Base-by-base conservation (phyloP, 2,797 vertebrate species). In the Ctenosaura bakeri region DNA sequence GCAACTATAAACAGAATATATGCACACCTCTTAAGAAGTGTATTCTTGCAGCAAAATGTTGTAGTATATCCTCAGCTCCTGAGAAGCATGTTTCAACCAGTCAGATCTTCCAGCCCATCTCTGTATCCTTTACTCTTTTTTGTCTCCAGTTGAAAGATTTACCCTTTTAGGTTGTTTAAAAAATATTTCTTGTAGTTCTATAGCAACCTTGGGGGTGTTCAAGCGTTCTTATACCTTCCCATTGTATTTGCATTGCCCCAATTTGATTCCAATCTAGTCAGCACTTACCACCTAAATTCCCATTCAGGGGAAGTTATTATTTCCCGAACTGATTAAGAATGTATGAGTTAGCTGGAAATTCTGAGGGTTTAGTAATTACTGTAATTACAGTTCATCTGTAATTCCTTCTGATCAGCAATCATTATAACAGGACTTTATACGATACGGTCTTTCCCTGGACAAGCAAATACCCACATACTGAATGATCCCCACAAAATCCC, bases 381-480 rank as follows among this genome's bases (percentile, higher is more conserved):
- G 7, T 20, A 85, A 69, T n/a, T 56, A 85, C 52, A 46, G 66
- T 64, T 89, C 46, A 62, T 77, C 42, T 77, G 82, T 84, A n/a
- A 52, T 20, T 62, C 64, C 32, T 80, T 32, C 14, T 81, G 18
- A 83, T 83, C 79, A 88, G 64, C n/a, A 88, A 88, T 73, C 71
- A 89, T 62, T 81, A 18, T 79, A 42, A 73, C 79, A 81, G 66
- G 52, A 90, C 4, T 74, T 86, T 76, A 66, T 74, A 66, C 24
- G 38, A 24, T 18, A 2, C 12, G 14, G 46, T 22, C 62, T 35
- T 73, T 86, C 16, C 81, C 13, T 10, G 32, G 76, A 12, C 6
- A 54, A 3, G 38, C 32, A 29, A 77, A 56, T 32, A 26, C 5
- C n/a, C 18, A 59, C 29, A 18, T 66, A 1, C 24, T 59, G 64